These are phyloP conservation scores for Drosophila mojavensis DNA, from an alignment of 1,140 invertebrate genomes.

Conservation along the genomic window DNA sequence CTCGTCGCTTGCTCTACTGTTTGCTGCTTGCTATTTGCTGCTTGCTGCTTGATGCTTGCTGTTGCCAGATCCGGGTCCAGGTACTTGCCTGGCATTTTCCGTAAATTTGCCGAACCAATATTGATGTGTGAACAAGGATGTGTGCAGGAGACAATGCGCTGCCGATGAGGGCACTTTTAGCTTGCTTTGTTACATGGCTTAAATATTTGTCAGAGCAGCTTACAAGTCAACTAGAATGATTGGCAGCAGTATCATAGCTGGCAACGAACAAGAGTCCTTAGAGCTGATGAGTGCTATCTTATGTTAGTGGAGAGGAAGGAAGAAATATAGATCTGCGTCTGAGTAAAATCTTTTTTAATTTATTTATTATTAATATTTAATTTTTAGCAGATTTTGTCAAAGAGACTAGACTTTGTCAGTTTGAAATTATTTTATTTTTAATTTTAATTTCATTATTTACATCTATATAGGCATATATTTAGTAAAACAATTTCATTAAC, in stretches of 20 bases:
- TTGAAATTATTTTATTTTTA: too few relatives aligned
- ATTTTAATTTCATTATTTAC: too few relatives aligned
- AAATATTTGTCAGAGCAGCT: slow-evolving; percentile 27
- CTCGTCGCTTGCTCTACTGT: slow-evolving; percentile 35
- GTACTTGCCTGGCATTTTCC: slow-evolving; percentile 7
- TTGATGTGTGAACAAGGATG: slow-evolving; percentile 39
- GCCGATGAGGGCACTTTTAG: slow-evolving; percentile 14
- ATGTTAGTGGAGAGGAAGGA: too few relatives aligned
- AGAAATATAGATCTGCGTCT: too few relatives aligned
- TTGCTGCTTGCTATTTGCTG: slow-evolving; percentile 19
- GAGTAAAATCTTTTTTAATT: too few relatives aligned
- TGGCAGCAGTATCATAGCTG: neutral
- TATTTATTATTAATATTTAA: too few relatives aligned
- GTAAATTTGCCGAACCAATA: slow-evolving; percentile 42
- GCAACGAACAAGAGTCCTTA: neutral
- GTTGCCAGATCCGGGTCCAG: slow-evolving; percentile 11
- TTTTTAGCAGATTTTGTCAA: too few relatives aligned
- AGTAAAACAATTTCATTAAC: too few relatives aligned
- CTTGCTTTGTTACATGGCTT: slow-evolving; percentile 12
- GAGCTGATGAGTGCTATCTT: neutral
- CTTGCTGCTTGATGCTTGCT: too few relatives aligned
- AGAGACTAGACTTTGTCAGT: too few relatives aligned
- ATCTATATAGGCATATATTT: too few relatives aligned
- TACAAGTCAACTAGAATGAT: slow-evolving; percentile 3
- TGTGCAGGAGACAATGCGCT: slow-evolving; percentile 2